Base-by-base conservation (phyloP, 2,888 invertebrate species). In the Synergus laeviventris region DNA sequence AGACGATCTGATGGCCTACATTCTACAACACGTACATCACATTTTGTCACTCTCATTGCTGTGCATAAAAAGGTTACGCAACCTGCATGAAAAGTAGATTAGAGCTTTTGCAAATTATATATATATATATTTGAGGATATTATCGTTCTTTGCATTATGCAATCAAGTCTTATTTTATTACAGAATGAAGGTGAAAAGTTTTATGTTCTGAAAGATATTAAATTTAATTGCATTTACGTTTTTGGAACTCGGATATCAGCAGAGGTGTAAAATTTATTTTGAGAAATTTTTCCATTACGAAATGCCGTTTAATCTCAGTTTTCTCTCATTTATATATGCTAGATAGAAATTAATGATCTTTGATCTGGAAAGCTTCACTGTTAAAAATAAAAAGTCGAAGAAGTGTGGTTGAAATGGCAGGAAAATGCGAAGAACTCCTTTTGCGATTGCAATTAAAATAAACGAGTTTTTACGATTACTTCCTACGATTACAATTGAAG, bases 91-190 rank as follows among this genome's bases (percentile, higher is more conserved):
- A n/a, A 61, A 61, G 38, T 62, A 36, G 38, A 9, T 36, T 38
- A n/a, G 36, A 36, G 1, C n/a, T 38, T 62, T n/a, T 38, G 12
- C 4, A 14, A 56, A 56, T 56, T 21, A 1, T 21, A 11, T n/a
- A n/a, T n/a, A n/a, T n/a, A n/a, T n/a, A n/a, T n/a, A n/a, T n/a
- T 2, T n/a, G 21, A 21, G 21, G 56, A 62, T n/a, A 36, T 62
- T 18, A 62, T n/a, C n/a, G n/a, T 62, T 62, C n/a, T n/a, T 36
- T 36, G 16, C 8, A 38, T 38, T 9, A 38, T 3, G 16, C n/a
- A 62, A n/a, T 62, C 62, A 16, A 21, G 38, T 62, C 11, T 38
- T 18, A 36, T n/a, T n/a, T 62, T 36, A 62, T 62, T 62, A 49
- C 9, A 38, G 62, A 38, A 56, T 56, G 38, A 62, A 31, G 31